Base-by-base conservation (phyloP, 1,140 invertebrate genomes). In the Pachyrhynchus sulphureomaculatus region DNA sequence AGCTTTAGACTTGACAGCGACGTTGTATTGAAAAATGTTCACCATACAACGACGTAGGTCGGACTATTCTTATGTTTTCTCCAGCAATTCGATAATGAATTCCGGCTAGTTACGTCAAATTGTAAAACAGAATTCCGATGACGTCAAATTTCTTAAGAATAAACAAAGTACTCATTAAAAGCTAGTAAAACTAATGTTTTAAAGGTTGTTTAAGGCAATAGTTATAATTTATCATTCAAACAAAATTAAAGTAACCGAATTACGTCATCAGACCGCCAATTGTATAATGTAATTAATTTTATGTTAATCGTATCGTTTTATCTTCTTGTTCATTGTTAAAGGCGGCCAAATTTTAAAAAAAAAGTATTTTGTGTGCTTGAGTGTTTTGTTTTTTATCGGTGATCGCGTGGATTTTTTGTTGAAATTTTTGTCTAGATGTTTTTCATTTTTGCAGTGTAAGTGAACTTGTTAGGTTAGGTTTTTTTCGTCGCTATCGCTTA, bases 211-310 rank as follows among this genome's bases (percentile, higher is more conserved):
- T 41, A 54, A 54, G 26, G 51, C 36, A 21, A 5, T 12, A 47
- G 23, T 17, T 32, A 36, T 58, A 58, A 48, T 37, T 58, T 58
- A 45, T 47, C 21, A 34, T 18, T 56, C 15, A 45, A 45, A 39
- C 8, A 56, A 54, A 6, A 29, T 29, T n/a, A 42, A 17, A 54
- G 29, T 33, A 37, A 42, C 10, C 33, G 6, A 6, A 17, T 39
- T 20, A 48, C 55, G 55, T 58, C 45, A 36, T 23, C 44, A 23
- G 6, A 41, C 21, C 33, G 41, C 29, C 24, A 49, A 26, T 48
- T 58, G 48, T 49, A 44, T 54, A 47, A 9, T 36, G 17, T 32
- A 48, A 58, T 58, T 58, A 58, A 49, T 47, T 37, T 29, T 39
- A 58, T 58, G 55, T 24, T 58, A 58, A 58, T 58, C 23, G 21